phyloP scores from a whole-genome alignment of 2,797 vertebrate genomes.

The Tauraco hartlaubi region DNA sequence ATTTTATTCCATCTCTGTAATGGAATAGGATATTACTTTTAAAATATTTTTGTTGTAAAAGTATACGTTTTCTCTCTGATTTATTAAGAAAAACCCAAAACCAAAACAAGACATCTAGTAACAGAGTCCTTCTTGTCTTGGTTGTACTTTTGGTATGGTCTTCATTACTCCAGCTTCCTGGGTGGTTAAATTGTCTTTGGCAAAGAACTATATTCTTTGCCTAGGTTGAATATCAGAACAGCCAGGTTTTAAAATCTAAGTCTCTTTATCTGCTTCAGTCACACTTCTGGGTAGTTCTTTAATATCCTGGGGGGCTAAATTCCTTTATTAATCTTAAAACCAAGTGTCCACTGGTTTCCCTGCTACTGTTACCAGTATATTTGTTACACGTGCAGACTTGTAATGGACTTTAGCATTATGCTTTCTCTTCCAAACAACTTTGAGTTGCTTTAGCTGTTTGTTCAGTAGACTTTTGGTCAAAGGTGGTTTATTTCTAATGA shows the following conservation, averaged over 20 bases:
- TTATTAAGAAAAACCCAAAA: background rate
- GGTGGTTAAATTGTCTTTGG: background rate
- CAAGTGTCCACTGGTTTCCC: background rate
- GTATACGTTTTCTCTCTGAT: background rate
- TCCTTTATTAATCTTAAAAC: background rate
- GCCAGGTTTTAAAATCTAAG: background rate
- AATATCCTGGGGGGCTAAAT: background rate
- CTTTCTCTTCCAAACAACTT: background rate
- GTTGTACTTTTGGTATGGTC: background rate
- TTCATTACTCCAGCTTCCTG: background rate
- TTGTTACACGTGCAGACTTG: background rate
- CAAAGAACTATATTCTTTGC: background rate
- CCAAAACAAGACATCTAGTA: background rate
- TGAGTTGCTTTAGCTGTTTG: background rate
- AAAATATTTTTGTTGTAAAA: background rate
- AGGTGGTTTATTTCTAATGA: background rate
- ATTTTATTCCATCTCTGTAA: background rate
- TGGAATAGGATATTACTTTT: background rate
- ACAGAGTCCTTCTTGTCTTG: rapidly evolving
- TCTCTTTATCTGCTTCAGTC: background rate
- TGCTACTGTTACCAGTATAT: background rate
- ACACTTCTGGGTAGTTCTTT: background rate
- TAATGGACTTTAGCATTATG: background rate
- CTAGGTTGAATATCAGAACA: background rate
- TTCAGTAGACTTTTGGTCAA: background rate